Conservation (phyloP, 2,888 invertebrate species). For the Selenia dentaria region DNA sequence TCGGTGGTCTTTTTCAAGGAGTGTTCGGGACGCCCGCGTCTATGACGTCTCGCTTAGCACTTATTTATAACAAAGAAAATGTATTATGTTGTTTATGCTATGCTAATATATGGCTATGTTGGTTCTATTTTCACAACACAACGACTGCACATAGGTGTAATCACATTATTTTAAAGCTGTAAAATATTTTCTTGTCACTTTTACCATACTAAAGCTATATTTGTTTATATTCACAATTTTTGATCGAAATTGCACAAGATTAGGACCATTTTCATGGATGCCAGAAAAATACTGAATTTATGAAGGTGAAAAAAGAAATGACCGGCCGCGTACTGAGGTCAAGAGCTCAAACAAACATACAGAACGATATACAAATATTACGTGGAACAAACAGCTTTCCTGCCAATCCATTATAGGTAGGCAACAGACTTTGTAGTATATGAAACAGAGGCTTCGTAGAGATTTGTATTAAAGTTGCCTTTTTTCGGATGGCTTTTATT, state of each 20-base stretch:
- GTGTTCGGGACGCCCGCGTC: too few relatives aligned
- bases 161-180: too few relatives aligned
- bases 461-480: too few relatives aligned
- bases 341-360: constrained; percentile 34
- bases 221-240: background rate
- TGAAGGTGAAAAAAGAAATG: constrained; percentile 10
- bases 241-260: constrained; percentile 4
- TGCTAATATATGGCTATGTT: too few relatives aligned
- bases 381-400: constrained; percentile 5
- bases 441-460: too few relatives aligned
- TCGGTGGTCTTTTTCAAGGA: too few relatives aligned
- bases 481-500: too few relatives aligned
- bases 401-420: background rate
- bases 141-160: too few relatives aligned
- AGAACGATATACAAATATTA: constrained; percentile 51
- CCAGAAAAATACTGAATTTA: constrained; percentile 9
- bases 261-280: constrained; percentile 5
- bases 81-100: too few relatives aligned
- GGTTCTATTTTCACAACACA: too few relatives aligned
- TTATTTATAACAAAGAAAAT: too few relatives aligned
- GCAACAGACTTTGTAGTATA: background rate
- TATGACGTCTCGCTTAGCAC: too few relatives aligned
- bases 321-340: constrained; percentile 27
- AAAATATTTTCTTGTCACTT: background rate
- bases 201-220: background rate